phyloP scores from a whole-genome alignment of 2,797 vertebrate species.

The Astyanax mexicanus region DNA sequence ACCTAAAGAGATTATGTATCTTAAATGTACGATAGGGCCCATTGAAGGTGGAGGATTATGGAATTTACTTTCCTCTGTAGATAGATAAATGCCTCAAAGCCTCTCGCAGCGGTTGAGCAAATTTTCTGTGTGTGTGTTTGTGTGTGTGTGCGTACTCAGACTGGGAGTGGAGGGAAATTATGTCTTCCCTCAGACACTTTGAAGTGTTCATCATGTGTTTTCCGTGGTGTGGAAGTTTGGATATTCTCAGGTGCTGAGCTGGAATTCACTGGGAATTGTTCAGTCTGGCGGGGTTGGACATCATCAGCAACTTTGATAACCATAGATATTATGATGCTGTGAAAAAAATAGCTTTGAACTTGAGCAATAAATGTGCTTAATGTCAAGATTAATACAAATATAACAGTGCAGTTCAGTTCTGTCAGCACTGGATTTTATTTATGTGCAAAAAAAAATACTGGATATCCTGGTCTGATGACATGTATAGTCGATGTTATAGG shows the following conservation, averaged over 20 bases:
- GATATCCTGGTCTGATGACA: too few relatives aligned
- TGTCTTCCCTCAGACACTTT: constrained; percentile 18
- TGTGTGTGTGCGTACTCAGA: not conserved
- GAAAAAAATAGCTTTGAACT: not conserved
- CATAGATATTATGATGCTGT: not conserved
- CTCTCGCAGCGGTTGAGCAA: constrained; percentile 29
- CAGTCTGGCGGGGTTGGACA: not conserved
- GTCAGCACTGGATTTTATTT: too few relatives aligned
- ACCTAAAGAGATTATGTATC: constrained; percentile 53
- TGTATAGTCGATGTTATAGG: too few relatives aligned
- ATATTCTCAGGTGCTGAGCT: not conserved
- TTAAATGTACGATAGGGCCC: constrained; percentile 34
- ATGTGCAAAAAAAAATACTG: too few relatives aligned
- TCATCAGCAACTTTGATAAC: not conserved
- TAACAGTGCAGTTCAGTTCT: too few relatives aligned
- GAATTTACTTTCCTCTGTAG: constrained; percentile 37
- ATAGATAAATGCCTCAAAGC: constrained; percentile 41
- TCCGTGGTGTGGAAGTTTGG: not conserved
- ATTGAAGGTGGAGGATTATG: constrained; percentile 38
- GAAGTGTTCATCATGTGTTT: constrained; percentile 32
- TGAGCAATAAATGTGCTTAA: too few relatives aligned
- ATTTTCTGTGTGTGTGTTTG: constrained; percentile 9
- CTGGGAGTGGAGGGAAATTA: constrained; percentile 8
- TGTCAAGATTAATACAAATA: too few relatives aligned
- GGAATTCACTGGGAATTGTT: not conserved